Evolutionary conservation across 2,113 vertebrate genomes (phyloP).

Genomic region (Cathartes aura): DNA sequence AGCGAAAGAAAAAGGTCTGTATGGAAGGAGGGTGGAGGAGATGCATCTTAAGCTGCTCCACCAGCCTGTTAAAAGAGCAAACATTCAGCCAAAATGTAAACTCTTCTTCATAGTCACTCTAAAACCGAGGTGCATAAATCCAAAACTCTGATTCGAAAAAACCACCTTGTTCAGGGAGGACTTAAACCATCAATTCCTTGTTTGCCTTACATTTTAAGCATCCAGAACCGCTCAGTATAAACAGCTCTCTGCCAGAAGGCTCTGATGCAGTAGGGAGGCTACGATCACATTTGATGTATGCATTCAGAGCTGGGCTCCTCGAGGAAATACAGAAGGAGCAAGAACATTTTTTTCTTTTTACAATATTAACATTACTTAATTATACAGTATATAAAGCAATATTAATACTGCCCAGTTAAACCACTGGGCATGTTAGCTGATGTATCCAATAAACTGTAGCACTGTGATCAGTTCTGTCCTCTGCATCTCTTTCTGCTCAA

Average conservation of each 20-base stretch:
- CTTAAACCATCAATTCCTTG: neutral
- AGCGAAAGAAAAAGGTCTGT: neutral
- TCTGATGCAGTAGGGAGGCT: neutral
- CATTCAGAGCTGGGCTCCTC: neutral
- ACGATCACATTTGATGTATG: neutral
- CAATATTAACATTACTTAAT: neutral
- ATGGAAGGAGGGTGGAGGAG: neutral
- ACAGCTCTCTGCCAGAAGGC: neutral
- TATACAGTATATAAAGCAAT: neutral
- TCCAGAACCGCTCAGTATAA: neutral
- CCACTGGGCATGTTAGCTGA: neutral
- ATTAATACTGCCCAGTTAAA: neutral
- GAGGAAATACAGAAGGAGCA: neutral
- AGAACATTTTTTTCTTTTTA: neutral
- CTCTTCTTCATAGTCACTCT: neutral
- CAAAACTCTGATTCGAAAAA: neutral
- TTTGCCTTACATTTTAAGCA: neutral
- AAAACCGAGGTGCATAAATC: neutral
- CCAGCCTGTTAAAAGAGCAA: neutral
- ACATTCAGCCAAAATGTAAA: neutral
- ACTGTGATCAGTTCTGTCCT: neutral
- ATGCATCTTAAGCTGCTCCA: neutral
- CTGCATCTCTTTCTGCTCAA: neutral
- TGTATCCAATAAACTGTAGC: neutral
- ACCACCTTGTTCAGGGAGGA: neutral